Evolutionary conservation across 2,113 vertebrate species (phyloP), one percentile per base, ranked within the genome.

Genomic region (Pterocles orientalis): DNA sequence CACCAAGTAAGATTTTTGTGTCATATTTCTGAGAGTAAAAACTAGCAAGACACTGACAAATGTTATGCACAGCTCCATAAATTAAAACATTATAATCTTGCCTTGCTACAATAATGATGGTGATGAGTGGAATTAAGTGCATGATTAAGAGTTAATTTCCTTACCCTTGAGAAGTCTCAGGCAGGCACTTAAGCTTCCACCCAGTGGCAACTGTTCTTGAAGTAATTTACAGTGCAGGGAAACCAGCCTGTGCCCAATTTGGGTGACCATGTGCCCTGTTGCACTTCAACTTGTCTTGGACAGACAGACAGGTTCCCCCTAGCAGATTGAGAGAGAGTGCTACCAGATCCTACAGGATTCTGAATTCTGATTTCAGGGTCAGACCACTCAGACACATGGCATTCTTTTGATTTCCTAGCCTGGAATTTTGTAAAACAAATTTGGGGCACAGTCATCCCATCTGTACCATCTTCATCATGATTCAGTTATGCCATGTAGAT

Each of bases 141-240:
- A 61, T 65, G 69, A 94, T 82, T 92, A 96, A 91, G 70, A 92
- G 94, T 53, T 57, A 51, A 57, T 94, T 94, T 87, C 77, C 57
- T 68, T 81, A 48, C 60, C 48, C 68, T 83, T 75, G 16, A 86
- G 77, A 90, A 60, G 33, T 64, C 60, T 84, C 77, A 84, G 48
- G 29, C 61, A 92, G 36, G 13, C 65, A 64, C 5, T 87, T 65
- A 25, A 72, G 24, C 12, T 75, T 87, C 73, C 39, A 57, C 8
- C 2, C 34, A 57, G 28, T 17, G 28, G 12, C 28, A 82, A 7
- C 18, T 60, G 25, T 12, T 78, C 16, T 53, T 79, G 34, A 60
- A 56, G 16, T 70, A 29, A n/a, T 13, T 61, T 31, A n/a, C 2
- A 1, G 39, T 7, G 25, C n/a, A 83, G 33, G 58, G 41, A 82